Base-by-base conservation (phyloP, 2,797 vertebrate genomes). In the Chrysocyon brachyurus region DNA sequence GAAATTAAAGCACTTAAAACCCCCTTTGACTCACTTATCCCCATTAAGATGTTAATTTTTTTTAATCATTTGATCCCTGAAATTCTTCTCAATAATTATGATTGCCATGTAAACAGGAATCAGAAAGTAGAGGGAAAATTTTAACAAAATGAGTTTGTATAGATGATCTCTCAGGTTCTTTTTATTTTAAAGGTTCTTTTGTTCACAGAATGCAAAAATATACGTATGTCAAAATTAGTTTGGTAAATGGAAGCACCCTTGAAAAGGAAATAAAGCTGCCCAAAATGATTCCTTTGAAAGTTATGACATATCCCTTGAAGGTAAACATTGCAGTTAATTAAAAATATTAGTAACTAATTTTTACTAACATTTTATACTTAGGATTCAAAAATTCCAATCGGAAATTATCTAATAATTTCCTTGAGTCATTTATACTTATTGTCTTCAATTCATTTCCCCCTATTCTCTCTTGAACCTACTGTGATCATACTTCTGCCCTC, bases 41-140 rank as follows among this genome's bases (percentile, higher is more conserved):
- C 4, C 24, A 85, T 61, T 81, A 63, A 75, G 5, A 90, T 66
- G 40, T 22, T 81, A 79, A 78, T 78, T 57, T 63, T 64, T 16
- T 14, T 28, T 17, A 83, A 46, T 28, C 40, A 82, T 54, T 52
- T 63, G 78, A 90, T 59, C 11, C 1, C n/a, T 61, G 72, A 54
- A 92, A 85, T 91, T 59, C 15, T 79, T 94, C 22, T 72, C 21
- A 91, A 16, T 82, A 82, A 85, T 91, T 94, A 68, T 52, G 52
- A 75, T 17, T 26, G 19, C 1, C 24, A n/a, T 49, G 12, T 78
- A 92, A 81, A 96, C 26, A 52, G 15, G 31, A 94, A 82, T 78
- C 52, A 66, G 14, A 61, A 78, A 61, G 16, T 40, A 83, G 21
- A 59, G 6, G 14, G 5, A 66, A 54, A 81, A 66, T 19, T 24